These are phyloP conservation scores for Silurus asotus DNA, from an alignment of 2,113 vertebrate species.

Conservation along the genomic window DNA sequence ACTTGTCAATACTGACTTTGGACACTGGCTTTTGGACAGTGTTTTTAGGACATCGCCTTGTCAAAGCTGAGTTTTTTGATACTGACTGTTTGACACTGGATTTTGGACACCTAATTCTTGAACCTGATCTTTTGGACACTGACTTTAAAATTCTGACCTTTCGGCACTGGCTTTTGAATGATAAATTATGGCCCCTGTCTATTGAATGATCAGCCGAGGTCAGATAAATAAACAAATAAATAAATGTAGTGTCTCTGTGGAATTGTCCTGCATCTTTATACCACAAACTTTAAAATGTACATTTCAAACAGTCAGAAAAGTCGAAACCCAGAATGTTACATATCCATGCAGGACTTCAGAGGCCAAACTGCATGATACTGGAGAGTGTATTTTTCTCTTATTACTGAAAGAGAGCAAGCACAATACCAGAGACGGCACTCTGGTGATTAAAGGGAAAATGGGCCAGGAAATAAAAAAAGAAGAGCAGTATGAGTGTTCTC, in stretches of 20 bases:
- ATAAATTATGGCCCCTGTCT: background rate
- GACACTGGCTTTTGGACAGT: background rate
- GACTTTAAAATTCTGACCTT: background rate
- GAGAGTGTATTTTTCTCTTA: background rate
- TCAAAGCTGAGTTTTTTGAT: no score
- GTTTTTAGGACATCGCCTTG: no score
- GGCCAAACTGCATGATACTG: no score
- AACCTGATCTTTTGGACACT: background rate
- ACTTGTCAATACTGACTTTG: background rate
- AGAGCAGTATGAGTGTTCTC: background rate
- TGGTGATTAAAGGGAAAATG: background rate
- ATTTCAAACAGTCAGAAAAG: background rate
- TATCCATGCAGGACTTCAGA: background rate
- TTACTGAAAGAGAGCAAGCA: background rate
- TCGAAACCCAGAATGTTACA: background rate
- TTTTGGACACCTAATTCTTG: no score
- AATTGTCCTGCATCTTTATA: background rate
- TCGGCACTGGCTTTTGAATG: background rate
- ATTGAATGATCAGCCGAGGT: background rate
- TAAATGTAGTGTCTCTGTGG: background rate
- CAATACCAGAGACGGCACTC: background rate
- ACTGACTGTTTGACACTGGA: no score
- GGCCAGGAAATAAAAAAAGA: background rate
- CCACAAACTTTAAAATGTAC: background rate
- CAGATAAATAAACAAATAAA: background rate